phyloP scores from a whole-genome alignment of 1,140 invertebrate species.

The Reticulitermes speratus region DNA sequence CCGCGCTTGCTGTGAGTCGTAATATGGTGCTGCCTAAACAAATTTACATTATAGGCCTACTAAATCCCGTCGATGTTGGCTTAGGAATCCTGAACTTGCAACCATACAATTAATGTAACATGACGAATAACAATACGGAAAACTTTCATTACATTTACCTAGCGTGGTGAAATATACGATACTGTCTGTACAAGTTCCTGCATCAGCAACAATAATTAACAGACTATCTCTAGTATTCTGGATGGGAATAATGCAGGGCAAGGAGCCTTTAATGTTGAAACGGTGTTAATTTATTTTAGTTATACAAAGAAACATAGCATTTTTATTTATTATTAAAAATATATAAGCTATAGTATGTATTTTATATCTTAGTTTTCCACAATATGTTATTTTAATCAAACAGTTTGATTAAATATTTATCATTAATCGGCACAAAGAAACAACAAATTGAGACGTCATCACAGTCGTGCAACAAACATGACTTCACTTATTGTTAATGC shows the following conservation, averaged over 20 bases:
- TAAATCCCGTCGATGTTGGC: too few species aligned
- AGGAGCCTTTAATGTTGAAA: not conserved
- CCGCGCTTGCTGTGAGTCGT: too few species aligned
- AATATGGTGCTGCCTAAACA: too few species aligned
- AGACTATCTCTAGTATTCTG: not conserved
- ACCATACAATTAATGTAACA: too few species aligned
- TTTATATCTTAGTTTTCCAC: conserved; percentile 3
- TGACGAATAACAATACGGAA: too few species aligned
- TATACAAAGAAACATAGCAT: conserved; percentile 24
- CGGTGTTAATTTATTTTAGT: conserved; percentile 2
- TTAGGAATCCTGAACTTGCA: too few species aligned
- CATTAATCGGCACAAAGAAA: conserved; percentile 8
- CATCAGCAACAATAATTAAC: too few species aligned
- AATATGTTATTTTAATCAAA: conserved; percentile 13
- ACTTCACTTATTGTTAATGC: conserved; percentile 2
- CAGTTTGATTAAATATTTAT: conserved; percentile 8
- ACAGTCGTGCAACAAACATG: conserved; percentile 11
- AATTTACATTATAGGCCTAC: too few species aligned
- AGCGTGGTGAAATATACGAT: too few species aligned
- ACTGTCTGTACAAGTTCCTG: too few species aligned
- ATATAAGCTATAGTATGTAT: conserved; percentile 18
- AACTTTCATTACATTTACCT: too few species aligned
- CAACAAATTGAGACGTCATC: not conserved
- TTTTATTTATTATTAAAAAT: conserved; percentile 26
- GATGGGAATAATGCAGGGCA: not conserved